Evolutionary conservation across 2,113 vertebrate genomes (phyloP), one percentile per base, ranked within the genome.

Genomic region (Tricholaema leucomelas): DNA sequence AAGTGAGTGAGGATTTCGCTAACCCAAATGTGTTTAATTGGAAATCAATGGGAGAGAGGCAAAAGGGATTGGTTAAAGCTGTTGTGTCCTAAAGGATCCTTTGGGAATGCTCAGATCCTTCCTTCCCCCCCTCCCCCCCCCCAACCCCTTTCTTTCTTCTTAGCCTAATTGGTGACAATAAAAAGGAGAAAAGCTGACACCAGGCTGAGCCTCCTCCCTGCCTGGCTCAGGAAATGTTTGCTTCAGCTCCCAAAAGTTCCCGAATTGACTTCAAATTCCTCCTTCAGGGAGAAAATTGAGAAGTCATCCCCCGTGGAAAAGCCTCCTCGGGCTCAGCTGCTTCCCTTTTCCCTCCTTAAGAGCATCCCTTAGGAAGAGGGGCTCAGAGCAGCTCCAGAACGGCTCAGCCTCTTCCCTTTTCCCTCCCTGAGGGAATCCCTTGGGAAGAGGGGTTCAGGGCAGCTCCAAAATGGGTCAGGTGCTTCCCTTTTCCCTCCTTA

Each of bases 21-120:
- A 92, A 60, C 85, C 42, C 55, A 77, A 85, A 82, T n/a, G 72
- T 93, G 72, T 72, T 85, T 76, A n/a, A 63, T 91, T 59, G 80
- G 79, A 90, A 89, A 93, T 91, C 76, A 87, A 70, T 28, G 25
- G 28, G 10, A 65, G 23, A 83, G 78, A 81, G 44, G 54, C n/a
- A 46, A 7, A 64, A 77, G 66, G 81, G 58, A 44, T 6, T 81
- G 77, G 56, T n/a, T n/a, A n/a, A n/a, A n/a, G n/a, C n/a, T n/a
- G n/a, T n/a, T n/a, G n/a, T n/a, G n/a, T n/a, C n/a, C n/a, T n/a
- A n/a, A n/a, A n/a, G n/a, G n/a, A n/a, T n/a, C n/a, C n/a, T n/a
- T n/a, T n/a, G n/a, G n/a, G n/a, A n/a, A n/a, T n/a, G n/a, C n/a
- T n/a, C n/a, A n/a, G n/a, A n/a, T n/a, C n/a, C n/a, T n/a, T n/a